Evolutionary conservation across 2,888 invertebrate species (phyloP), one percentile per base, ranked within the genome.

Genomic region (Calameuta idolon): DNA sequence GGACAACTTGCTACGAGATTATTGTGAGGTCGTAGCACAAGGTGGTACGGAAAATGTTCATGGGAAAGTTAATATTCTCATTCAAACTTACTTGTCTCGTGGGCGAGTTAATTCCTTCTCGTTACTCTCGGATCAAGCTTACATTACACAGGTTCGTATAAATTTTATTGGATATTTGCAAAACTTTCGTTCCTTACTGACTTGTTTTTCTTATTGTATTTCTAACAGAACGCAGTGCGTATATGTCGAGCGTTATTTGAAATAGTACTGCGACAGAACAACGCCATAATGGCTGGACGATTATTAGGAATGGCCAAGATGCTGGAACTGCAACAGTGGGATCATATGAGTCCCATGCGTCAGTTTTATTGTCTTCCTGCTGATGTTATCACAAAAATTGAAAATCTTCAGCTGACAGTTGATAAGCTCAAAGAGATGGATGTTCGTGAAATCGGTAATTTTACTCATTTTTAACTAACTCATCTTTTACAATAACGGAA

Each of bases 181-280:
- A 15, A 77, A 11, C 3, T 55, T 76, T 73, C 4, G 33, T 74
- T 31, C 40, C 40, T 73, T 69, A 74, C 31, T 30, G 78, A 69
- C 73, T 77, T 91, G 15, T 91, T 91, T 82, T 90, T 91, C 89
- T 90, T 12, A 91, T 91, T 68, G 15, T 23, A 55, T 23, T 9
- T 55, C 9, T 92, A 92, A 40, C 92, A 98, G 96, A 99, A 99
- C 92, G 96, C 97, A 12, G 95, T 96, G 0, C 94, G 99, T 77
- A 97, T 99, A 85, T 94, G 96, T 11, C 94, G 99, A 69, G 98
- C 98, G 0, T 92, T 99, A 68, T 99, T 99, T 92, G 99, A 99
- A 88, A 97, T 99, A 81, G 97, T 97, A 0, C 92, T 99, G 11
- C 94, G 97, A 37, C 96, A 96, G 87, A 98, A 97, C 89, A 98